These are phyloP conservation scores for Stomatorhinus walkeri DNA, from an alignment of 2,797 vertebrate species.

Conservation along the genomic window DNA sequence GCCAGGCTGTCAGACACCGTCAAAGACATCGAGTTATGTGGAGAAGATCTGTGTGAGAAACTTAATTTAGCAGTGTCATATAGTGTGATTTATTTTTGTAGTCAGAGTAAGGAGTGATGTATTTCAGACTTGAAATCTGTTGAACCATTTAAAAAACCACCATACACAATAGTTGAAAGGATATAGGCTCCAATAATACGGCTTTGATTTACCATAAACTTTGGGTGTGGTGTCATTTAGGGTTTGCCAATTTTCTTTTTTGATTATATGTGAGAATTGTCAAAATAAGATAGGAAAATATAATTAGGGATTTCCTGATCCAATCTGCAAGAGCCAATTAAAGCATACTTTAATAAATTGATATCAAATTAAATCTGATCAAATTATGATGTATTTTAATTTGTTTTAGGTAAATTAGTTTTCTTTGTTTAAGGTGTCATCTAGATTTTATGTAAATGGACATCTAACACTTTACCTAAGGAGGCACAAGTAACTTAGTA, in stretches of 20 bases:
- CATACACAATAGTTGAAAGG: not conserved
- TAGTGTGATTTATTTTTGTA: not conserved
- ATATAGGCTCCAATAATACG: not conserved
- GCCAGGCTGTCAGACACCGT: not conserved
- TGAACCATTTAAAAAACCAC: not conserved
- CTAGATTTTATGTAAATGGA: not conserved
- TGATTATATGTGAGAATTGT: not conserved
- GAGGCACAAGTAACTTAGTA: not conserved
- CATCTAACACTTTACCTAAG: not conserved
- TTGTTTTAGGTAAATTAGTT: not conserved
- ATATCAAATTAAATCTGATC: not conserved
- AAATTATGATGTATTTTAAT: not conserved
- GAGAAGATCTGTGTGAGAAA: not conserved
- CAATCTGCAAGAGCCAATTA: not conserved
- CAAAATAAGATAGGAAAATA: not conserved
- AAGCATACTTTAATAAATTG: not conserved
- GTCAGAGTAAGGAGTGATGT: not conserved
- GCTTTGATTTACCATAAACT: not conserved
- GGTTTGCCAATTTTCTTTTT: not conserved
- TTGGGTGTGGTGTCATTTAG: not conserved
- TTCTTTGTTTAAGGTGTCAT: not conserved
- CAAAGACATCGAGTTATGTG: not conserved
- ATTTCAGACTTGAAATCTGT: not conserved
- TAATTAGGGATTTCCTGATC: not conserved
- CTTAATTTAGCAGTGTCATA: not conserved